phyloP scores from a whole-genome alignment of 2,888 invertebrate genomes.

The Brenthis ino region DNA sequence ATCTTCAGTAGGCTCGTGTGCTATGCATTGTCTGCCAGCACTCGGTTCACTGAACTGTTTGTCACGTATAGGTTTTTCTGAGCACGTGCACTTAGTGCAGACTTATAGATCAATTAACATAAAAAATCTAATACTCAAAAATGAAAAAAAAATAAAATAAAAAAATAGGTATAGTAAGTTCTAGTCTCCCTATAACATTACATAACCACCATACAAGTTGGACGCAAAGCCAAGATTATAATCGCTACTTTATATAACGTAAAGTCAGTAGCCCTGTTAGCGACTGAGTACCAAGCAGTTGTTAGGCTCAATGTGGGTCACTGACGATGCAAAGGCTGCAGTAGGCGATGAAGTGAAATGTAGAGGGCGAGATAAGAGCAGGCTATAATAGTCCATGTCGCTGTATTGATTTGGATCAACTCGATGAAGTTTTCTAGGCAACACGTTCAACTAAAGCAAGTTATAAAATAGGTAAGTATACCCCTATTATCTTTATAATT shows the following conservation, averaged over 20 bases:
- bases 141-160: too few species aligned
- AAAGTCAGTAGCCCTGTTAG: slow-evolving; percentile 46
- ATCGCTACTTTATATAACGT: slow-evolving; percentile 25
- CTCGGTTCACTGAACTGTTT: too few species aligned
- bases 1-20: too few species aligned
- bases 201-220: not conserved
- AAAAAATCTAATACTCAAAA: too few species aligned
- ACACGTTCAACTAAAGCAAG: not conserved
- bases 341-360: slow-evolving; percentile 60
- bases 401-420: slow-evolving; percentile 34
- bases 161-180: not conserved
- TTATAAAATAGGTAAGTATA: too few species aligned
- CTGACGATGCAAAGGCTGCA: slow-evolving; percentile 57
- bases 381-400: slow-evolving; percentile 33
- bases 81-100: too few species aligned
- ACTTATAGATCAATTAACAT: too few species aligned
- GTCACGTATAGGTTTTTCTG: too few species aligned
- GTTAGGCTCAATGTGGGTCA: slow-evolving; percentile 68
- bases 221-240: slow-evolving; percentile 1
- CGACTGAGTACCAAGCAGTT: slow-evolving; percentile 52
- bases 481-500: too few species aligned
- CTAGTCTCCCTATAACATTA: not conserved
- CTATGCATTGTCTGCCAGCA: too few species aligned
- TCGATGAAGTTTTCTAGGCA: slow-evolving; percentile 13
- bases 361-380: slow-evolving; percentile 56